Evolutionary conservation across 2,113 vertebrate species (phyloP), one percentile per base, ranked within the genome.

Genomic region (Ptilorrhoa leucosticta): DNA sequence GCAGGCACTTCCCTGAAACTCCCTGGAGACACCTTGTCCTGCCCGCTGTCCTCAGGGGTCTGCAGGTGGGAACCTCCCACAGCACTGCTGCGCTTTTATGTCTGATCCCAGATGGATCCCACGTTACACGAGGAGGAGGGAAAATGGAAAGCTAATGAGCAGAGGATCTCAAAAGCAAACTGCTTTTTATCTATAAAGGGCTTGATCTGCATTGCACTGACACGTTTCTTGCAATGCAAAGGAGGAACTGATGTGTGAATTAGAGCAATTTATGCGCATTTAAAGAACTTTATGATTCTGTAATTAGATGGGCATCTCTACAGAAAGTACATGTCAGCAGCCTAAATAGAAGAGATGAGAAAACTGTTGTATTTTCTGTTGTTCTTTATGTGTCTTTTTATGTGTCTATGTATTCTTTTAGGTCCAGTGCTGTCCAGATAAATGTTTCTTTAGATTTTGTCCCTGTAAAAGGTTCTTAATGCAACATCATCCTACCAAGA

Each of bases 191-290:
- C 58, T 86, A 1, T 35, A 40, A 93, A 86, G 79, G 71, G 37
- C 80, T 92, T 23, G 60, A 84, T 93, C 56, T 37, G 26, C 50
- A 7, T 35, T 48, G 66, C 50, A 35, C 71, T 53, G 57, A 58
- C 58, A 9, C 6, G 66, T 57, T 92, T 50, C 66, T 61, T 50
- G 56, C 54, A 40, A 33, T 13, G 64, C 64, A 90, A 90, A 75
- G 47, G 35, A 87, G 80, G 45, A 89, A 44, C 37, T 57, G 63
- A 84, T 83, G 60, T 87, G 51, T 80, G 85, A 92, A 93, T 94
- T 85, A 73, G 53, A 45, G 54, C 68, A 60, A 75, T 87, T 92
- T 89, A 81, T 77, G 68, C 64, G 87, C 51, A 44, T 81, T 93
- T 90, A 66, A 89, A 90, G 35, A 87, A 81, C 17, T 42, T 89